Evolutionary conservation across 2,113 vertebrate genomes (phyloP).

Genomic region (Puntigrus tetrazona): DNA sequence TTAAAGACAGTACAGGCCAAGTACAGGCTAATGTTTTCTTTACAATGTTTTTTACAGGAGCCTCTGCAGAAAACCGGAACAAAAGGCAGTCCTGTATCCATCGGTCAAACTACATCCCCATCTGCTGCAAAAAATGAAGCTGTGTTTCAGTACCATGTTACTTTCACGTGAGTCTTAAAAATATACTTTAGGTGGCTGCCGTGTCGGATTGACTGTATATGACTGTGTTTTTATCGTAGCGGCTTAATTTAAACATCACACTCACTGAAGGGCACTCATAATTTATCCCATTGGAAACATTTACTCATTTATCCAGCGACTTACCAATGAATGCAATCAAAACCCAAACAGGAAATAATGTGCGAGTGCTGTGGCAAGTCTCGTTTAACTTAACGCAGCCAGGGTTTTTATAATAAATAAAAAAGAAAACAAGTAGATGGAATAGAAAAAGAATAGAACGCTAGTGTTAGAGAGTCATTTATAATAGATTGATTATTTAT

Average conservation of each 20-base stretch:
- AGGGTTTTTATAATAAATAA: too few relatives aligned
- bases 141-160: slow-evolving; percentile 93
- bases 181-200: not conserved
- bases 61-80: slow-evolving; percentile 68
- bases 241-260: not conserved
- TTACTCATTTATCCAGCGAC: too few relatives aligned
- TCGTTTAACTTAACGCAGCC: too few relatives aligned
- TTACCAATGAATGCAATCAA: too few relatives aligned
- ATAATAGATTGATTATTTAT: too few relatives aligned
- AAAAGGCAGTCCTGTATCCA: slow-evolving; percentile 71
- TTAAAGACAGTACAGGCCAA: too few relatives aligned
- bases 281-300: not conserved
- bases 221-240: not conserved
- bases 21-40: not conserved
- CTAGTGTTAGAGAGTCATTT: too few relatives aligned
- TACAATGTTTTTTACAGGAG: slow-evolving; percentile 66
- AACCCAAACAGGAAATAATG: too few relatives aligned
- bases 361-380: too few relatives aligned
- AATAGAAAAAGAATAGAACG: too few relatives aligned
- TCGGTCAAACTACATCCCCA: slow-evolving; percentile 85
- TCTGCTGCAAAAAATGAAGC: slow-evolving; percentile 87
- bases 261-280: not conserved
- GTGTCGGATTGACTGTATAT: not conserved
- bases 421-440: too few relatives aligned
- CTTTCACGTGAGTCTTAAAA: slow-evolving; percentile 79